Percentiles rank a stretch among this genome's conserved stretches.
phyloP scores from a whole-genome alignment of 2,797 vertebrate genomes.

The Champsocephalus gunnari region DNA sequence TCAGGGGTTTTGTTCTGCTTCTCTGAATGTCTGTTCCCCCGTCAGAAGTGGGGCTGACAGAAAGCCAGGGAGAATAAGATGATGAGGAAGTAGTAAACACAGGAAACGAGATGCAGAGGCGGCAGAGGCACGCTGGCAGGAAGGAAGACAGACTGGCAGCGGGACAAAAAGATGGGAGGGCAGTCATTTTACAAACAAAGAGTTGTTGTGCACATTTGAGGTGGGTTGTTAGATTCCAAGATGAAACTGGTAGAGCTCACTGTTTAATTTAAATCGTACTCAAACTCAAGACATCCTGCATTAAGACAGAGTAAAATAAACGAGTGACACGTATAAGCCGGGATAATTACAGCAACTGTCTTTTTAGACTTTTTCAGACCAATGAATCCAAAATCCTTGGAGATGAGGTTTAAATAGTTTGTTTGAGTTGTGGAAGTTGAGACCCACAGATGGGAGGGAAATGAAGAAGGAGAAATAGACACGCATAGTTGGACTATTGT shows the following conservation, averaged over 20 bases:
- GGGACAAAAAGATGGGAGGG: constrained; percentile 25
- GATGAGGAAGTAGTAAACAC: constrained; percentile 55
- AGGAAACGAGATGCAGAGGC: constrained; percentile 31
- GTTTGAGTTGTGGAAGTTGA: constrained; percentile 2
- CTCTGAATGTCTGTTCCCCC: constrained; percentile 42
- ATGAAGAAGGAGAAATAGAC: constrained; percentile 26
- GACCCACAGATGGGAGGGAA: constrained; percentile 38
- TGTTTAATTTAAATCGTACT: background rate
- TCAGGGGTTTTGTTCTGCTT: constrained; percentile 23
- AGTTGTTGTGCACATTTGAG: constrained; percentile 17
- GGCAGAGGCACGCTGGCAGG: constrained; percentile 37
- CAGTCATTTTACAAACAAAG: constrained; percentile 16
- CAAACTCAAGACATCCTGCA: background rate
- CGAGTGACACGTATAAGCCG: background rate
- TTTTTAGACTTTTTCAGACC: constrained; percentile 4
- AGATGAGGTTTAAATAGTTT: background rate
- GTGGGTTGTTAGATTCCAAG: constrained; percentile 3
- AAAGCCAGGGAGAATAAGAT: constrained; percentile 44
- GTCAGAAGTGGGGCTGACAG: constrained; percentile 25
- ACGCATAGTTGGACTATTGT: background rate
- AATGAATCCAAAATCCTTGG: background rate
- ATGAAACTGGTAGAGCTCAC: background rate
- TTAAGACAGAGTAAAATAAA: background rate
- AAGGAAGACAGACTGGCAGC: constrained; percentile 46
- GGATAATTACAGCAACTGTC: background rate